A percentile compares a stretch with the other conserved stretches of the same genome.
These are phyloP conservation scores for Campaea margaritaria DNA, from an alignment of 2,888 invertebrate species.

Conservation along the genomic window DNA sequence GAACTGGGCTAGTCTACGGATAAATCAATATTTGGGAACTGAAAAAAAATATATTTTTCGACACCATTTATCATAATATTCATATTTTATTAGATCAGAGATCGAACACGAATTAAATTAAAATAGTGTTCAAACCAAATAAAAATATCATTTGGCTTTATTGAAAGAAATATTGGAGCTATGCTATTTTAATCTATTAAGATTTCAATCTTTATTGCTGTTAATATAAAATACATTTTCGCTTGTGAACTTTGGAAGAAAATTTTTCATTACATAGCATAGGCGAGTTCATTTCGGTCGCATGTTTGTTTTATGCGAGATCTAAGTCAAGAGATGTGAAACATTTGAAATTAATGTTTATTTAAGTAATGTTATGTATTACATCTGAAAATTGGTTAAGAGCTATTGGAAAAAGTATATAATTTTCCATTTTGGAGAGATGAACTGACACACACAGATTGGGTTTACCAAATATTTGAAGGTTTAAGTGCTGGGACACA, in stretches of 20 bases:
- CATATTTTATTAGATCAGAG: background rate
- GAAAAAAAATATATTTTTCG: too few species aligned
- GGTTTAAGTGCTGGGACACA: too few species aligned
- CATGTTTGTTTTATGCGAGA: constrained; percentile 23
- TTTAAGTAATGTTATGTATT: too few species aligned
- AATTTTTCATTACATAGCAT: constrained; percentile 20
- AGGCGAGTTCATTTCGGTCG: constrained; percentile 24
- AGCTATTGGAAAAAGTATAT: too few species aligned
- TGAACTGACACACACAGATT: too few species aligned
- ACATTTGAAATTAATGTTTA: background rate
- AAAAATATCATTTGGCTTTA: constrained; percentile 18
- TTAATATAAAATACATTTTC: background rate
- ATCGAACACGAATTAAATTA: constrained; percentile 10
- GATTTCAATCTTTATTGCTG: background rate
- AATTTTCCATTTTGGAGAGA: too few species aligned
- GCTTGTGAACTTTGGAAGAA: constrained; percentile 1
- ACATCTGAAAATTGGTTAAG: too few species aligned
- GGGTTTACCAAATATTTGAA: too few species aligned
- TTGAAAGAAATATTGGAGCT: constrained; percentile 19
- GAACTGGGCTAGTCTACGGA: too few species aligned
- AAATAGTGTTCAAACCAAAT: constrained; percentile 14
- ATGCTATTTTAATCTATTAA: background rate
- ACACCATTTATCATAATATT: too few species aligned
- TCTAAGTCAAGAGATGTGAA: constrained; percentile 19
- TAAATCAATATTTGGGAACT: too few species aligned